Evolutionary conservation across 2,797 vertebrate genomes (phyloP).

Genomic region (Eulemur mongoz): DNA sequence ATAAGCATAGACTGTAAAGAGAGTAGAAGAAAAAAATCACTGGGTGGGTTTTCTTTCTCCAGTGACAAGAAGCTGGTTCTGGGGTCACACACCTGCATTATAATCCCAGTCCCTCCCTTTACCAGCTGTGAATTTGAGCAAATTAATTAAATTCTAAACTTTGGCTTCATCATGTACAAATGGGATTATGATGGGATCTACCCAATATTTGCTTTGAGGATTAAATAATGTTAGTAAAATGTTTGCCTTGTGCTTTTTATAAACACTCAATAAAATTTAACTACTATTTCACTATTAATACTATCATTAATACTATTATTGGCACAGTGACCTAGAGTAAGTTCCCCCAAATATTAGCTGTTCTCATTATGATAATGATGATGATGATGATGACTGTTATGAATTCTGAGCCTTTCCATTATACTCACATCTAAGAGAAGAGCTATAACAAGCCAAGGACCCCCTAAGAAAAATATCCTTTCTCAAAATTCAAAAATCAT

Average conservation of each 20-base stretch:
- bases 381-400: too few species aligned
- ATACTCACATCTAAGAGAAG: neutral
- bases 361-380: neutral
- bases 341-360: neutral
- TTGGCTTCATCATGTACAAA: neutral
- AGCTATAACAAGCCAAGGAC: neutral
- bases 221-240: neutral
- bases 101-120: neutral
- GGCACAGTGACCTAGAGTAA: neutral
- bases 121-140: neutral
- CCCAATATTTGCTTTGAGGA: neutral
- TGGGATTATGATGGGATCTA: neutral
- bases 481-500: neutral
- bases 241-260: neutral
- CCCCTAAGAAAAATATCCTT: neutral
- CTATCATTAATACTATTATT: neutral
- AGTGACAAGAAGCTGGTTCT: neutral
- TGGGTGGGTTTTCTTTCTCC: neutral
- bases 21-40: neutral
- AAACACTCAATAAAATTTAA: neutral
- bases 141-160: conserved; percentile 12
- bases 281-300: neutral
- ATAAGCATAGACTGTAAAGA: neutral
- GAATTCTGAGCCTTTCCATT: neutral
- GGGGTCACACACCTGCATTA: neutral